Evolutionary conservation across 1,140 invertebrate genomes (phyloP), one percentile per base, ranked within the genome.

Genomic region (Magallana angulata): DNA sequence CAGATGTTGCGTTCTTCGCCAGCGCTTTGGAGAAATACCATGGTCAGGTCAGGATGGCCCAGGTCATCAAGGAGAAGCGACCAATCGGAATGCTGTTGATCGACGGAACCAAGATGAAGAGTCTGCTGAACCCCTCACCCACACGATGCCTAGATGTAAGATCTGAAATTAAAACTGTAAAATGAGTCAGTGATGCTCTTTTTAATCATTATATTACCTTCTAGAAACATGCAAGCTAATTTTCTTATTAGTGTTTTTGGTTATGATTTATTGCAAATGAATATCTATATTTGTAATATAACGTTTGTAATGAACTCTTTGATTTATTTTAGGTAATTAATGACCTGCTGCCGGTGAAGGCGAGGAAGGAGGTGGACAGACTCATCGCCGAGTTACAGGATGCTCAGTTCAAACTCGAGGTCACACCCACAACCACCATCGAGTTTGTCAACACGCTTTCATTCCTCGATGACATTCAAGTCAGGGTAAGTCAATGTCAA

Each of bases 91-190:
- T 98, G 56, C 93, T 98, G 68, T 95, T 96, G 85, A 92, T 98
- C 7, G 96, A 96, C 87, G 95, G 97, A 18, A 92, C 94, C n/a
- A 96, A 96, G 59, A 97, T 98, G 92, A 97, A 97, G 94, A 95
- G 96, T 30, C 94, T 96, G 30, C 96, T 97, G 30, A 95, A 96
- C 14, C 96, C 97, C 0, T 96, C 97, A 71, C 97, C 97, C 2
- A 94, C 95, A 7, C 93, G 96, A 85, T 95, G 97, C 81, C 96
- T 97, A 84, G 95, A 96, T 84, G 96, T 97, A 91, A 93, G 92
- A 4, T 90, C 62, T 9, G 4, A 16, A 16, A 18, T 64, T 64
- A 1, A 12, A 12, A 62, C 1, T 48, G 36, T 48, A 48, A 48
- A 48, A 48, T 48, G 36, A 48, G 36, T 48, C 3, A 48, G 0